Percentiles rank a stretch among this genome's conserved stretches.
phyloP scores from a whole-genome alignment of 2,888 invertebrate genomes.

The Mythimna vitellina region DNA sequence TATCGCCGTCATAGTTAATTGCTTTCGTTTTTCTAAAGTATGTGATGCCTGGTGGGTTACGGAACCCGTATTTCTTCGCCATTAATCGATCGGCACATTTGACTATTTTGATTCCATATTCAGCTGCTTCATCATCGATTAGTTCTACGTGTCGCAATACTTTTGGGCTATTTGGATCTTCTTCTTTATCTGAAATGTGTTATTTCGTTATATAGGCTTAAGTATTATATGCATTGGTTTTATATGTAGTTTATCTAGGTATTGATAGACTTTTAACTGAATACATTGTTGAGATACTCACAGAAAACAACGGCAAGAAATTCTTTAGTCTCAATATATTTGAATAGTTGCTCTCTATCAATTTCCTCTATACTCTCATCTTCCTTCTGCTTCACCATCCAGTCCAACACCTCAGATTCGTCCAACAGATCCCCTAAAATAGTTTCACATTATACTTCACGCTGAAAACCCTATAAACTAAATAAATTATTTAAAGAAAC shows the following conservation, averaged over 20 bases:
- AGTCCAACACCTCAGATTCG: slow-evolving; percentile 95
- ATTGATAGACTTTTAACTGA: too few species aligned
- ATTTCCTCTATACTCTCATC: slow-evolving; percentile 98
- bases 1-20: slow-evolving; percentile 97
- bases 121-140: slow-evolving; percentile 97
- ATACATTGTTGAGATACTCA: slow-evolving; percentile 90
- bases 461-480: slow-evolving; percentile 72
- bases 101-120: slow-evolving; percentile 97
- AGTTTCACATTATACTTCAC: slow-evolving; percentile 73
- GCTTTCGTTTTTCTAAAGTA: slow-evolving; percentile 97
- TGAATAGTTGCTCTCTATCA: slow-evolving; percentile 94
- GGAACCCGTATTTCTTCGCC: slow-evolving; percentile 98
- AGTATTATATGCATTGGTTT: too few species aligned
- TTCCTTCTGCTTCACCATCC: slow-evolving; percentile 97
- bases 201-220: background rate
- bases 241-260: background rate
- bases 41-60: slow-evolving; percentile 97
- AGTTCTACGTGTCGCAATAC: slow-evolving; percentile 96
- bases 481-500: slow-evolving; percentile 81
- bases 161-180: slow-evolving; percentile 94
- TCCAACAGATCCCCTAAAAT: slow-evolving; percentile 91
- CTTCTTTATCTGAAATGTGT: slow-evolving; percentile 93
- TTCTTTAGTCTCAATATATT: slow-evolving; percentile 97
- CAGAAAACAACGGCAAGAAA: slow-evolving; percentile 98
- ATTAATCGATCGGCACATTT: slow-evolving; percentile 96